phyloP scores from a whole-genome alignment of 2,797 vertebrate genomes.

The Manis javanica region DNA sequence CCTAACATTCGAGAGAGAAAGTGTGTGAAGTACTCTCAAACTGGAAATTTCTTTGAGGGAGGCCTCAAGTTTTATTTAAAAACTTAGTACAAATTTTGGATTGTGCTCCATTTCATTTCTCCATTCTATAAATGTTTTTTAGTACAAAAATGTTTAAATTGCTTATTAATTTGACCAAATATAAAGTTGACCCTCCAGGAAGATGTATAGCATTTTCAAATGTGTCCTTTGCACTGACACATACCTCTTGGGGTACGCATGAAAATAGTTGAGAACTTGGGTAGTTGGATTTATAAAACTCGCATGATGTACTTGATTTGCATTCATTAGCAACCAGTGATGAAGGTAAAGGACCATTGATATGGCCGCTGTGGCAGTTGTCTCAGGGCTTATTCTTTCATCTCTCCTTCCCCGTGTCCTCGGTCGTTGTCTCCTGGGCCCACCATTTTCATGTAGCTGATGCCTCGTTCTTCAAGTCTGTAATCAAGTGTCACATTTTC shows the following conservation, averaged over 20 bases:
- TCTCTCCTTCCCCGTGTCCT: background rate
- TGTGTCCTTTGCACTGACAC: background rate
- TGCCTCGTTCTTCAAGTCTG: background rate
- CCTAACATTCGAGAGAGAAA: background rate
- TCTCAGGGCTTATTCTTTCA: background rate
- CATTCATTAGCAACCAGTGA: background rate
- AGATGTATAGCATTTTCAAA: background rate
- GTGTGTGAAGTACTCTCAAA: background rate
- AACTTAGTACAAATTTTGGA: background rate
- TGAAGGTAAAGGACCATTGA: background rate
- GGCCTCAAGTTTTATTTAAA: background rate
- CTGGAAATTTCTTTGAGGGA: background rate
- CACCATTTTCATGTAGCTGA: background rate
- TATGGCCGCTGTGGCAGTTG: background rate
- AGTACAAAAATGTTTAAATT: background rate
- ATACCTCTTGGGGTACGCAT: background rate
- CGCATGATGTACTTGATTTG: background rate
- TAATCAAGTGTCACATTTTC: background rate
- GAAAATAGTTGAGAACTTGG: background rate
- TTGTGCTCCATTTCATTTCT: background rate
- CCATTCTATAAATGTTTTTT: background rate
- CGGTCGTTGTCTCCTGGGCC: background rate
- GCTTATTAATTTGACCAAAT: background rate
- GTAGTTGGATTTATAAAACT: slow-evolving; percentile 1
- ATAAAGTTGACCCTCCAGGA: background rate